A percentile compares a stretch with the other conserved stretches of the same genome.
Evolutionary conservation across 2,797 vertebrate genomes (phyloP).

Genomic region (Ceryle rudis): DNA sequence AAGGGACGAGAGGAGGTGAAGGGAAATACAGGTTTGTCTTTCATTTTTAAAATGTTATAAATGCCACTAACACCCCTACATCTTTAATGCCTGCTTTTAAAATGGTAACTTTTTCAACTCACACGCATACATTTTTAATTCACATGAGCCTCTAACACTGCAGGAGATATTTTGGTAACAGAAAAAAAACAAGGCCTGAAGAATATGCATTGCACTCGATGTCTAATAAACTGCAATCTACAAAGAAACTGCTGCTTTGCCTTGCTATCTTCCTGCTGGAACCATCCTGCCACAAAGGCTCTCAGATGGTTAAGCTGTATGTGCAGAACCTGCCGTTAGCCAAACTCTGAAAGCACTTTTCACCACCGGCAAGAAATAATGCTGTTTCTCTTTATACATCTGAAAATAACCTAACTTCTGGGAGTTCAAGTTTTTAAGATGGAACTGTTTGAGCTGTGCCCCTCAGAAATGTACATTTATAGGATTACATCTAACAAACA

Average conservation of each 20-base stretch:
- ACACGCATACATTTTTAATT: conserved; percentile 12
- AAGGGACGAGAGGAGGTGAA: conserved; percentile 12
- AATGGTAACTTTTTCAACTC: conserved; percentile 35
- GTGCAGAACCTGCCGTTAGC: not conserved
- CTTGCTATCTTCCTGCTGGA: not conserved
- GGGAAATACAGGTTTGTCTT: conserved; percentile 19
- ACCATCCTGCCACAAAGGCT: not conserved
- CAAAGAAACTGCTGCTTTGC: not conserved
- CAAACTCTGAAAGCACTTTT: not conserved
- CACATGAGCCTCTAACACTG: not conserved
- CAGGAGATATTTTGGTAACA: not conserved
- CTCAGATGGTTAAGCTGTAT: not conserved
- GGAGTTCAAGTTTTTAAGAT: not conserved
- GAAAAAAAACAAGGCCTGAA: not conserved
- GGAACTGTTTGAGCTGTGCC: not conserved
- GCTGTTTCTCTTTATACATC: not conserved
- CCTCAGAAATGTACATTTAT: not conserved
- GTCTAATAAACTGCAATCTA: not conserved
- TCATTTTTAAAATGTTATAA: not conserved
- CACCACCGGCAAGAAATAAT: not conserved
- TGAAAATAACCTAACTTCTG: not conserved
- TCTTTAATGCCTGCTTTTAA: conserved; percentile 52
- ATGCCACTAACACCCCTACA: conserved; percentile 22
- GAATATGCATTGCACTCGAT: not conserved
- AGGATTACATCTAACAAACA: not conserved